Conservation (phyloP, 2,797 vertebrate genomes). For the Halcyon chelicuti region DNA sequence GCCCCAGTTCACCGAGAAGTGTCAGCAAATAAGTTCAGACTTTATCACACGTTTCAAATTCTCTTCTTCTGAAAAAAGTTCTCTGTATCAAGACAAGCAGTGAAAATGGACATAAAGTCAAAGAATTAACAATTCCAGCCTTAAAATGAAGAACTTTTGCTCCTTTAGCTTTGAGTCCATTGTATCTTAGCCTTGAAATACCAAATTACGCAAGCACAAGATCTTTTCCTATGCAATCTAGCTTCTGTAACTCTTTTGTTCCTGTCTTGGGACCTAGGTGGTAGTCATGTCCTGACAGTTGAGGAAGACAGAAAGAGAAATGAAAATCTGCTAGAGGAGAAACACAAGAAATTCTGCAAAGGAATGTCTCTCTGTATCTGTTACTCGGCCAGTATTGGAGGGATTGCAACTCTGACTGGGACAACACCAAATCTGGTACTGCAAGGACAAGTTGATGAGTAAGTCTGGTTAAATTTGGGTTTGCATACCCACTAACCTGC, state of each 20-base stretch:
- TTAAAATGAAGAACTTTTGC: neutral
- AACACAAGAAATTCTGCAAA: conserved; percentile 83
- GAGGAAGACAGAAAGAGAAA: neutral
- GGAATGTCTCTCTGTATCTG: conserved; percentile 90
- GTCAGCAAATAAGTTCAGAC: neutral
- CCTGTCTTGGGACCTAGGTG: conserved; percentile 45
- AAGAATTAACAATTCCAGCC: neutral
- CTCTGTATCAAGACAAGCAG: neutral
- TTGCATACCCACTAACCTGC: neutral
- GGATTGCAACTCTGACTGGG: conserved; percentile 92
- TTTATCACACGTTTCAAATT: neutral
- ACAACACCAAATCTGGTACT: conserved; percentile 93
- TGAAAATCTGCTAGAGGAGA: conserved; percentile 55
- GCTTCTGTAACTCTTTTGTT: neutral
- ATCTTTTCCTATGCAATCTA: neutral
- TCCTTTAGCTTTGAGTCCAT: neutral
- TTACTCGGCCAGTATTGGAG: conserved; percentile 93
- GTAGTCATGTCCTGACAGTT: neutral
- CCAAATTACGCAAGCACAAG: neutral
- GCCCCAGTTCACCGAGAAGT: neutral
- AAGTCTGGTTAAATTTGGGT: conserved; percentile 60
- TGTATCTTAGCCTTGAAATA: neutral
- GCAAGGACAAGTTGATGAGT: conserved; percentile 90
- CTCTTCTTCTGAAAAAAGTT: neutral
- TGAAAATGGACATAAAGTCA: neutral